phyloP scores from a whole-genome alignment of 64 coral and sea anemone species.

The Hydrozoanthus tunicans region DNA sequence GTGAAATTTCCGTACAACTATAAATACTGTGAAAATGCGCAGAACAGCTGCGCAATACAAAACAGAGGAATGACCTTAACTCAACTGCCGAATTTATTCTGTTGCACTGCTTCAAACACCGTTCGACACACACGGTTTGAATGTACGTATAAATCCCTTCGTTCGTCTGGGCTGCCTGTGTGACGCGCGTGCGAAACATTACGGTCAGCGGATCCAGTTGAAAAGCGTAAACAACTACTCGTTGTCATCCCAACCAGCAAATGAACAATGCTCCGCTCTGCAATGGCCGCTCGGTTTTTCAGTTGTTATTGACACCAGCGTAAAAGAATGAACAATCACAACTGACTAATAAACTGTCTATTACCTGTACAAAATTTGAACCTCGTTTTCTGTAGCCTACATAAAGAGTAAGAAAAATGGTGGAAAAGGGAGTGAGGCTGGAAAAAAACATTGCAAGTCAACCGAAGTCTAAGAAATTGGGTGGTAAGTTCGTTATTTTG shows the following conservation, averaged over 20 bases:
- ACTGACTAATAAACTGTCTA: slow-evolving; percentile 1
- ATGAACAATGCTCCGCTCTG: background rate
- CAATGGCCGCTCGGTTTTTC: background rate
- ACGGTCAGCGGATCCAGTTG: background rate
- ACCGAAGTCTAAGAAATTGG: slow-evolving; percentile 10
- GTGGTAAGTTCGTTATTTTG: slow-evolving; percentile 11
- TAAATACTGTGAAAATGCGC: too few relatives aligned
- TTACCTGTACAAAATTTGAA: background rate
- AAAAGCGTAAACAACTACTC: background rate
- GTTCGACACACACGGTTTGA: too few relatives aligned
- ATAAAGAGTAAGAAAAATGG: slow-evolving; percentile 15
- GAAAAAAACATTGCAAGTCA: slow-evolving; percentile 26
- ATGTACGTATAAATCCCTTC: too few relatives aligned
- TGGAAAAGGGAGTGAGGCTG: slow-evolving; percentile 36
- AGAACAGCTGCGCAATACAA: too few relatives aligned
- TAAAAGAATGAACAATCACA: slow-evolving; percentile 31
- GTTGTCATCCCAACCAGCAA: slow-evolving; percentile 44
- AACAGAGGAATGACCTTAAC: too few relatives aligned
- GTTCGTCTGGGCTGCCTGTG: too few relatives aligned
- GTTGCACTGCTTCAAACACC: too few relatives aligned
- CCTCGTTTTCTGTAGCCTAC: background rate
- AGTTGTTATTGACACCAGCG: slow-evolving; percentile 9
- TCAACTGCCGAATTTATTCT: too few relatives aligned
- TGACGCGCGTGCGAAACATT: background rate
- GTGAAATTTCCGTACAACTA: too few relatives aligned